These are phyloP conservation scores for Vultur gryphus DNA, from an alignment of 2,797 vertebrate genomes.

Conservation along the genomic window DNA sequence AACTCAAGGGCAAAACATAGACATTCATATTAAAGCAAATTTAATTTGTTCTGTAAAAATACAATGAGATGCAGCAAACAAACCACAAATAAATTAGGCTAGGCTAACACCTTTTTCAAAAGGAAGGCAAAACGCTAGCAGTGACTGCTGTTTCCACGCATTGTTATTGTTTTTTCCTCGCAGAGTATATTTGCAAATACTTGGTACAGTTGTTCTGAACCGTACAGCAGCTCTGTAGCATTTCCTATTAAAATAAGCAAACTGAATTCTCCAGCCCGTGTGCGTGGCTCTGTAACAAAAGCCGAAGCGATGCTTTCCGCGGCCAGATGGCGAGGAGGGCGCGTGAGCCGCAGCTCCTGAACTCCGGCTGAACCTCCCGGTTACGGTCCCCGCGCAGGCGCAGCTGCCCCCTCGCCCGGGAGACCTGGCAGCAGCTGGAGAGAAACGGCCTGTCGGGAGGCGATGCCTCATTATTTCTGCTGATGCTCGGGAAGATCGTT, in stretches of 20 bases:
- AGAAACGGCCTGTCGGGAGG: not conserved
- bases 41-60: not conserved
- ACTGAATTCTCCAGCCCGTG: not conserved
- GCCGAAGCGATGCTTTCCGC: not conserved
- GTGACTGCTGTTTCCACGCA: not conserved
- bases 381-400: not conserved
- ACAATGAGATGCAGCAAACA: not conserved
- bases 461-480: not conserved
- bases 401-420: not conserved
- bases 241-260: not conserved
- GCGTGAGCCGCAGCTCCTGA: not conserved
- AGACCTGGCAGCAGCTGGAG: not conserved
- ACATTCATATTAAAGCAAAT: not conserved
- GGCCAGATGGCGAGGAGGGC: constrained; percentile 23
- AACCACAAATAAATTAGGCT: not conserved
- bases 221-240: not conserved
- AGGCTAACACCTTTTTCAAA: not conserved
- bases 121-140: not conserved
- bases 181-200: not conserved
- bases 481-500: not conserved
- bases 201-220: not conserved
- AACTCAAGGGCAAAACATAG: not conserved
- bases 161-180: not conserved
- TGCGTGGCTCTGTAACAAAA: not conserved
- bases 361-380: constrained; percentile 32